These are phyloP conservation scores for Actenoides lindsayi DNA, from an alignment of 2,113 vertebrate genomes.

Conservation along the genomic window DNA sequence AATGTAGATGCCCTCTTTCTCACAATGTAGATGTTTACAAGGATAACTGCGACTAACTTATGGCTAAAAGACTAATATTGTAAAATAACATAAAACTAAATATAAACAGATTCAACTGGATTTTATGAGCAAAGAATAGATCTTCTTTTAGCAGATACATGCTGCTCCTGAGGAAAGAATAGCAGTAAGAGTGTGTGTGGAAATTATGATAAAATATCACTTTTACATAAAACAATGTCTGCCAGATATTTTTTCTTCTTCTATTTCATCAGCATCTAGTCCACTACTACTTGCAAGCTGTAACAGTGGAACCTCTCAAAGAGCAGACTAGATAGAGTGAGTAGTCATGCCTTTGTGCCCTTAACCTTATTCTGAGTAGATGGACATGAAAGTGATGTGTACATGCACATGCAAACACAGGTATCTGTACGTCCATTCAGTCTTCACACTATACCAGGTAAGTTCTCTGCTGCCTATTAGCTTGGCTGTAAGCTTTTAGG, in stretches of 20 bases:
- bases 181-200: neutral
- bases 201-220: neutral
- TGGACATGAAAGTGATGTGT: neutral
- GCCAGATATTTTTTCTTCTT: neutral
- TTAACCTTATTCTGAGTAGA: neutral
- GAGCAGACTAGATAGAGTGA: neutral
- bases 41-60: neutral
- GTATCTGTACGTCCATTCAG: neutral
- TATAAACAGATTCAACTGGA: neutral
- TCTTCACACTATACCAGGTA: neutral
- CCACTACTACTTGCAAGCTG: neutral
- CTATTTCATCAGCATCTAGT: neutral
- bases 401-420: neutral
- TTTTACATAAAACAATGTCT: neutral
- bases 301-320: neutral
- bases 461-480: neutral
- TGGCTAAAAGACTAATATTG: neutral
- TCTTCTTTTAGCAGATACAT: neutral
- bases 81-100: neutral
- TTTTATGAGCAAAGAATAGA: neutral
- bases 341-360: neutral
- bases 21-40: neutral
- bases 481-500: neutral
- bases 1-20: neutral
- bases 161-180: neutral